Evolutionary conservation across 1,140 invertebrate species (phyloP).

Genomic region (Eufriesea mexicana): DNA sequence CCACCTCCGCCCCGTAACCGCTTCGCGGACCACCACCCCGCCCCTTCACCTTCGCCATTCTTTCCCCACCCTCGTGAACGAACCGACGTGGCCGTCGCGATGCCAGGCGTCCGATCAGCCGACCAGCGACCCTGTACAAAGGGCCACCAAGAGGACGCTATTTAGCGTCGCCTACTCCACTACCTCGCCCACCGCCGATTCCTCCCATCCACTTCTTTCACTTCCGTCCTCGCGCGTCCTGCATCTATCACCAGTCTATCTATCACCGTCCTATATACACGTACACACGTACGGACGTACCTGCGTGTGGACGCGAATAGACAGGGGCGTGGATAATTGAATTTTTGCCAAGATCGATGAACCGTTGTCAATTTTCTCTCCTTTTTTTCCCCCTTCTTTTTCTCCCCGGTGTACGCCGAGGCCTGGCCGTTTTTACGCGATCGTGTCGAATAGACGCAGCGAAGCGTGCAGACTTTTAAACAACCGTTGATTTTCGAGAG

Average conservation of each 20-base stretch:
- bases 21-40: neutral
- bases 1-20: neutral
- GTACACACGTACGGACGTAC: too few species aligned
- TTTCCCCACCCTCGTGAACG: slow-evolving; percentile 30
- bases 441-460: neutral
- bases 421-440: neutral
- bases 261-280: too few species aligned
- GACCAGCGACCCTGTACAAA: neutral
- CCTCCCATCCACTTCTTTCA: too few species aligned
- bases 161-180: too few species aligned
- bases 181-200: too few species aligned
- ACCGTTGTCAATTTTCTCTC: neutral
- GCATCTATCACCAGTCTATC: too few species aligned
- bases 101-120: neutral
- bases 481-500: neutral
- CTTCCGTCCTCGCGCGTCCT: too few species aligned
- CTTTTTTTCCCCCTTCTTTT: neutral
- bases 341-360: slow-evolving; percentile 24
- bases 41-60: slow-evolving; percentile 28
- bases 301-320: too few species aligned
- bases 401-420: too few species aligned
- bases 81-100: slow-evolving; percentile 30
- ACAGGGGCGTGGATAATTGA: slow-evolving; percentile 9
- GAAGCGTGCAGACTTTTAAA: slow-evolving; percentile 7
- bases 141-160: too few species aligned